These are phyloP conservation scores for Drosophila atripex DNA, from an alignment of 2,888 invertebrate genomes.

Conservation along the genomic window DNA sequence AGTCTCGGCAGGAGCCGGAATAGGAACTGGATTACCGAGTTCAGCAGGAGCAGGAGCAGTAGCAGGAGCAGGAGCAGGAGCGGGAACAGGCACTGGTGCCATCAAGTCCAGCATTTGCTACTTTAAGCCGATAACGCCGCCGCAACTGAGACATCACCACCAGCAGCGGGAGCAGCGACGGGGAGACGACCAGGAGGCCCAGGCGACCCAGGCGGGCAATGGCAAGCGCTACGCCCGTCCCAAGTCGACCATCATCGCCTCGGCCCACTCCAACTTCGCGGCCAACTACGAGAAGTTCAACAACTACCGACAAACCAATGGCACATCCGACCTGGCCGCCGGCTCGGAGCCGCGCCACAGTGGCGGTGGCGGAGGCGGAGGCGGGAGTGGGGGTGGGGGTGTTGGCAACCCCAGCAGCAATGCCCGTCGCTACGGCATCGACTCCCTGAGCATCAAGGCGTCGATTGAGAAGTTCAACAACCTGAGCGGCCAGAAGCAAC, in stretches of 20 bases:
- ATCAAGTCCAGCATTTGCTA: conserved; percentile 49
- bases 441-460: conserved; percentile 81
- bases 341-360: conserved; percentile 61
- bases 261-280: conserved; percentile 61
- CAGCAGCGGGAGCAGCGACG: conserved; percentile 20
- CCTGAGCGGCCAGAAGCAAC: conserved; percentile 81
- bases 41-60: not conserved
- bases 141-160: conserved; percentile 49
- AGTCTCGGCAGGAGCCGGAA: conserved; percentile 2
- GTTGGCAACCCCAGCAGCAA: conserved; percentile 50
- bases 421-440: conserved; percentile 72
- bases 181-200: conserved; percentile 13
- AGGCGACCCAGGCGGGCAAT: conserved; percentile 9
- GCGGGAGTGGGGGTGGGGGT: no score
- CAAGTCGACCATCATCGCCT: conserved; percentile 78
- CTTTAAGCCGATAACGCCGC: conserved; percentile 70
- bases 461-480: conserved; percentile 83
- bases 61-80: conserved; percentile 3
- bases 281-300: conserved; percentile 72
- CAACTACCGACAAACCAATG: conserved; percentile 80
- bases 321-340: conserved; percentile 49
- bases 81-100: not conserved
- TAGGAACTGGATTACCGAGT: not conserved
- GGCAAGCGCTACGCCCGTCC: conserved; percentile 64
- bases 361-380: conserved; percentile 58